These are phyloP conservation scores for Erithacus rubecula DNA, from an alignment of 2,797 vertebrate species.

Conservation along the genomic window DNA sequence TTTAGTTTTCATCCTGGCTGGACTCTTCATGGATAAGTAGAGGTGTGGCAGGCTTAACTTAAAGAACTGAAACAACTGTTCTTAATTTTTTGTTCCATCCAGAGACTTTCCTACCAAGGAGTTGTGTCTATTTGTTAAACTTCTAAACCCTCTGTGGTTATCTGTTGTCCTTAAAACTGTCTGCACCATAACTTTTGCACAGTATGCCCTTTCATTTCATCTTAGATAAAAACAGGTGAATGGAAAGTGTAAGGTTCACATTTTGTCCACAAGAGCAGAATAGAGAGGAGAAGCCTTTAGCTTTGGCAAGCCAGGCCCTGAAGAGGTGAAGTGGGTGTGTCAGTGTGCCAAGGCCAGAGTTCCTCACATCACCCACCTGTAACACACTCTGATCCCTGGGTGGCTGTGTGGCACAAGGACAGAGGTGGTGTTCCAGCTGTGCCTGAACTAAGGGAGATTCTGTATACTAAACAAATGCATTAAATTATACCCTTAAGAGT, in stretches of 20 bases:
- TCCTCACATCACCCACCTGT: background rate
- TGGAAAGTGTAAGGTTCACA: background rate
- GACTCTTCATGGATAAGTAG: background rate
- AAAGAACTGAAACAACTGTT: background rate
- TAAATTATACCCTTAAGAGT: background rate
- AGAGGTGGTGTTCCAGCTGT: background rate
- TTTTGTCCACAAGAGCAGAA: background rate
- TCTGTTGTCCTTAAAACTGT: background rate
- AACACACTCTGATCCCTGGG: background rate
- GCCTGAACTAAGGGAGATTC: background rate
- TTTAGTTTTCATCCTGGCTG: background rate
- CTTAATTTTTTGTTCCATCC: background rate
- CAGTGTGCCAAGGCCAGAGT: background rate
- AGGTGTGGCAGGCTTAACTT: background rate
- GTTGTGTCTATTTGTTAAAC: background rate
- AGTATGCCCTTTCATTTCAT: background rate
- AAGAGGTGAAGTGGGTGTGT: background rate
- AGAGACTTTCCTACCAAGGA: background rate
- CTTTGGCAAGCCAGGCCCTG: background rate
- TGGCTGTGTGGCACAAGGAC: background rate
- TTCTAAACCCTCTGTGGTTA: background rate
- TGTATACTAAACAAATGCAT: background rate
- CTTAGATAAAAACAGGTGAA: background rate
- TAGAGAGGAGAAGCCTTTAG: background rate
- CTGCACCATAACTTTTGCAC: background rate